These are phyloP conservation scores for Asarcornis scutulata DNA, from an alignment of 2,113 vertebrate species.

Conservation along the genomic window DNA sequence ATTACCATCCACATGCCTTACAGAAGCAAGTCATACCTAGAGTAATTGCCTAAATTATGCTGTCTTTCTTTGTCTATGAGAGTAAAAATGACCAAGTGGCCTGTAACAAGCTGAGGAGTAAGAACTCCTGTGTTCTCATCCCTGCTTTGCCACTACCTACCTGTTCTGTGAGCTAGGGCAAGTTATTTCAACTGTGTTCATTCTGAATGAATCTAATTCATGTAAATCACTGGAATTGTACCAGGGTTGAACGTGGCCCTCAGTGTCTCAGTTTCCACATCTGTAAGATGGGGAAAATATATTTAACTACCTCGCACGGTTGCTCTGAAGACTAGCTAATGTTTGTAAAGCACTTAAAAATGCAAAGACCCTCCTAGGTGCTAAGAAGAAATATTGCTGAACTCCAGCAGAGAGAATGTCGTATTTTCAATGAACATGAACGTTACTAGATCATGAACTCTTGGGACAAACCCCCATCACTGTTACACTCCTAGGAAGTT, in stretches of 20 bases:
- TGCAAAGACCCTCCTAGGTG: conserved; percentile 66
- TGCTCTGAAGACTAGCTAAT: conserved; percentile 45
- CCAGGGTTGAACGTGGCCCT: conserved; percentile 49
- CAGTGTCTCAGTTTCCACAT: conserved; percentile 55
- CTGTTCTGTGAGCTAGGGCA: conserved; percentile 35
- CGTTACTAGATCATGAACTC: background rate
- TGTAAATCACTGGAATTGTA: conserved; percentile 62
- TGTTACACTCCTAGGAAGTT: conserved; percentile 5
- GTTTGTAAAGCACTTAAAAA: conserved; percentile 70
- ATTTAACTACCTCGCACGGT: conserved; percentile 69
- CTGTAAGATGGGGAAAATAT: conserved; percentile 59
- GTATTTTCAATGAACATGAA: background rate
- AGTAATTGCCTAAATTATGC: conserved; percentile 19
- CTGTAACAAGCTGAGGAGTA: conserved; percentile 19
- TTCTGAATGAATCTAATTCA: conserved; percentile 32
- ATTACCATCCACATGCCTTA: conserved; percentile 72
- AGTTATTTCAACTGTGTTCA: conserved; percentile 28
- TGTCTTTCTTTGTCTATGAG: background rate
- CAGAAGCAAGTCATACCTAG: conserved; percentile 54
- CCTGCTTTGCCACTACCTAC: conserved; percentile 24
- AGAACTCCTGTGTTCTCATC: background rate
- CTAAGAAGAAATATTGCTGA: conserved; percentile 56
- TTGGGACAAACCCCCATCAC: background rate
- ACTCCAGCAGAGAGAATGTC: conserved; percentile 13
- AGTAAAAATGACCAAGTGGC: conserved; percentile 26